Percentiles rank a stretch among this genome's conserved stretches.
phyloP scores from a whole-genome alignment of 2,113 vertebrate genomes.

The Chlorocebus sabaeus region DNA sequence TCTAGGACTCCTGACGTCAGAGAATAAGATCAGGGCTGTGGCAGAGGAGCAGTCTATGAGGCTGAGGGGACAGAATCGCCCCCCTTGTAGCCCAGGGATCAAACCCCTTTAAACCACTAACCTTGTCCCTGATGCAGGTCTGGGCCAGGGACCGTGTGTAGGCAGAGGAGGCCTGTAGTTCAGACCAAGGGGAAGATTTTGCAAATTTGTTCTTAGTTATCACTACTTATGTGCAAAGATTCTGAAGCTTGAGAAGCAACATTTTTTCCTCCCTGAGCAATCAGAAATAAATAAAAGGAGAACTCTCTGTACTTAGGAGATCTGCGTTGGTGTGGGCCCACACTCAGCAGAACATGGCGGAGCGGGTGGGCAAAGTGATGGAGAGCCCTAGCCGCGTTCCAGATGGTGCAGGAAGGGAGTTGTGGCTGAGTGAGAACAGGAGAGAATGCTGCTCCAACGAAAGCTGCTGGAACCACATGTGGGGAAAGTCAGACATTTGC shows the following conservation, averaged over 20 bases:
- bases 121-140: background rate
- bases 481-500: background rate
- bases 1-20: background rate
- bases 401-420: slow-evolving; percentile 22
- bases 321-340: slow-evolving; percentile 53
- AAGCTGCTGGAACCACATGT: background rate
- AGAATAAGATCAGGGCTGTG: background rate
- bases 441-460: background rate
- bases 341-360: background rate
- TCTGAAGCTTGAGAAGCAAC: slow-evolving; percentile 47
- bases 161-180: background rate
- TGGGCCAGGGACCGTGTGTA: background rate
- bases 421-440: background rate
- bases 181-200: background rate
- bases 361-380: background rate
- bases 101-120: background rate
- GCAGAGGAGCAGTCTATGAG: background rate
- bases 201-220: slow-evolving; percentile 4
- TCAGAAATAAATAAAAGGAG: slow-evolving; percentile 55
- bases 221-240: background rate
- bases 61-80: background rate
- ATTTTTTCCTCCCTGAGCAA: slow-evolving; percentile 18
- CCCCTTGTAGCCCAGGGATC: background rate
- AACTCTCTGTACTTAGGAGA: slow-evolving; percentile 54
- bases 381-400: background rate